These are phyloP conservation scores for Heliconius charithonia DNA, from an alignment of 2,888 invertebrate species.

Conservation along the genomic window DNA sequence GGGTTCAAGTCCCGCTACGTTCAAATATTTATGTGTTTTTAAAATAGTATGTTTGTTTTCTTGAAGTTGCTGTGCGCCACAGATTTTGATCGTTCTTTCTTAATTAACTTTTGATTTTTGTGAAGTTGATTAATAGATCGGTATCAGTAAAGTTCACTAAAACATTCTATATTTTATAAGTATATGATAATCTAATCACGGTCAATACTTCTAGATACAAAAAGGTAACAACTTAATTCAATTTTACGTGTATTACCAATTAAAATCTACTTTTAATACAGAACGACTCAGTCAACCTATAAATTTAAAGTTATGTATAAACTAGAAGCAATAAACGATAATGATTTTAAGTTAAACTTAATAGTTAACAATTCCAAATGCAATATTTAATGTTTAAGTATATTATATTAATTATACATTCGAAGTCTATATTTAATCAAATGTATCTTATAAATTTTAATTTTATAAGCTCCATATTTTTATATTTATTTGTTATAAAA, in stretches of 20 bases:
- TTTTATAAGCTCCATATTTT: neutral
- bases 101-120: no score
- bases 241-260: slow-evolving; percentile 18
- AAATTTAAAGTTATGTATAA: slow-evolving; percentile 30
- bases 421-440: slow-evolving; percentile 5
- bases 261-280: slow-evolving; percentile 26
- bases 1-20: no score
- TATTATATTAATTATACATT: slow-evolving; percentile 14
- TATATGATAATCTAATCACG: neutral
- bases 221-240: slow-evolving; percentile 23
- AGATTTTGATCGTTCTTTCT: no score
- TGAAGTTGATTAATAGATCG: no score
- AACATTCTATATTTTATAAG: no score
- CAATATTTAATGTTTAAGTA: slow-evolving; percentile 19
- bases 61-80: no score
- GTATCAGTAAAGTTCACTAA: no score
- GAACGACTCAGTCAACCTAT: slow-evolving; percentile 21
- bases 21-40: no score
- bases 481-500: neutral
- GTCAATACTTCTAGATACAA: neutral
- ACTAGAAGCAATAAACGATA: slow-evolving; percentile 35
- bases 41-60: no score
- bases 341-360: slow-evolving; percentile 21
- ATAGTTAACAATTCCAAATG: slow-evolving; percentile 18
- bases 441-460: neutral